phyloP scores from a whole-genome alignment of 2,113 vertebrate genomes.

The Channa maculata region DNA sequence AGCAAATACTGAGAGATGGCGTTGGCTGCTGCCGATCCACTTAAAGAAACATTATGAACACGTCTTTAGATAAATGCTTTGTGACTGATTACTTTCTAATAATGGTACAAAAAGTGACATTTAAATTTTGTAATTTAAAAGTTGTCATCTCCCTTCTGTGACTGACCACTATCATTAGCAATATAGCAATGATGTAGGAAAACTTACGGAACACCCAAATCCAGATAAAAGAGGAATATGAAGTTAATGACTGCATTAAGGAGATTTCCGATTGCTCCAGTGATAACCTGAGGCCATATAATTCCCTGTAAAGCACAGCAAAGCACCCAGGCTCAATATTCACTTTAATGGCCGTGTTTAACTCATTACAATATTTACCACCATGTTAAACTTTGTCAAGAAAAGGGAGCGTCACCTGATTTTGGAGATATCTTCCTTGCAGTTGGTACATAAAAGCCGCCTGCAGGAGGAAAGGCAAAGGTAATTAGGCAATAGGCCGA shows the following conservation, averaged over 20 bases:
- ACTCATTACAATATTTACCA: no score
- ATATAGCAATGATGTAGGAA: background rate
- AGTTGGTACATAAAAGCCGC: constrained; percentile 92
- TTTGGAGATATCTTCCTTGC: constrained; percentile 89
- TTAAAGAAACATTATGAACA: constrained; percentile 45
- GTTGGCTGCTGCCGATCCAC: constrained; percentile 92
- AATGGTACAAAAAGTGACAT: no score
- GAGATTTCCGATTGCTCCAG: constrained; percentile 87
- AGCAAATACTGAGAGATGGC: constrained; percentile 87
- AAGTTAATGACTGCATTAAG: constrained; percentile 90
- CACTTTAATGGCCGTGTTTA: background rate
- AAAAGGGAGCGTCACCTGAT: constrained; percentile 80
- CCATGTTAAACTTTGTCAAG: no score
- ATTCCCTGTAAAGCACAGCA: constrained; percentile 85
- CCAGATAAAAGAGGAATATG: constrained; percentile 85
- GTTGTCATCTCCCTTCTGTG: no score
- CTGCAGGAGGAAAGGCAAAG: constrained; percentile 70
- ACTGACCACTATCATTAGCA: background rate
- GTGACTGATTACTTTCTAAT: no score
- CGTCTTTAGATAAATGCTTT: no score
- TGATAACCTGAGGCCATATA: constrained; percentile 91
- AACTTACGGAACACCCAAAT: constrained; percentile 92
- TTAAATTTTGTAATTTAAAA: no score
- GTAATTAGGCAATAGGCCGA: no score
- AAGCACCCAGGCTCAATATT: background rate